Conservation (phyloP, 92 coral and sea anemone genomes). For the Paragorgia papillata region DNA sequence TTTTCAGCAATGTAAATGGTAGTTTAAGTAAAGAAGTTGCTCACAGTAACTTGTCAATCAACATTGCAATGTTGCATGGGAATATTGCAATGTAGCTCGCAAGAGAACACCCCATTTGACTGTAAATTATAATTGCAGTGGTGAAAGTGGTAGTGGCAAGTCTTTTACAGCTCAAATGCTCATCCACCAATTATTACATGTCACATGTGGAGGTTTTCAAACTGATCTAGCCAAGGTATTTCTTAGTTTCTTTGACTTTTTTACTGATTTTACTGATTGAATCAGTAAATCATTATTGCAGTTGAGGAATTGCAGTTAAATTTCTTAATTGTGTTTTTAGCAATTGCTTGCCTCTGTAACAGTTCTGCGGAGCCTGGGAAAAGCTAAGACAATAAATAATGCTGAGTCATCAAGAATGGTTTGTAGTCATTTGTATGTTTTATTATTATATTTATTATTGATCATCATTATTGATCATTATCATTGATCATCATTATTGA, state of each 20-base stretch:
- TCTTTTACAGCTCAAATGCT: constrained; percentile 67
- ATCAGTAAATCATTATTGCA: neutral
- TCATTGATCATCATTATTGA: too few relatives aligned
- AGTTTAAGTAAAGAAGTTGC: too few relatives aligned
- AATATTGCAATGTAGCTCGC: too few relatives aligned
- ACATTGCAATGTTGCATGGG: too few relatives aligned
- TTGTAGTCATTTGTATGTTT: constrained; percentile 1
- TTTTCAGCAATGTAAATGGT: too few relatives aligned
- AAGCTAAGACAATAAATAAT: constrained; percentile 68
- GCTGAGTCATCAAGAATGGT: constrained; percentile 85
- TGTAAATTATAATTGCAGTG: too few relatives aligned
- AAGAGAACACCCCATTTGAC: too few relatives aligned
- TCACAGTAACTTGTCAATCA: too few relatives aligned
- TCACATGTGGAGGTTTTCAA: constrained; percentile 69
- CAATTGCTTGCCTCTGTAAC: constrained; percentile 80
- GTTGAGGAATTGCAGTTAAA: neutral
- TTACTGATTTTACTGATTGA: too few relatives aligned
- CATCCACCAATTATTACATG: constrained; percentile 60
- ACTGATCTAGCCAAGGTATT: constrained; percentile 76
- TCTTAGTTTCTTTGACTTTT: neutral
- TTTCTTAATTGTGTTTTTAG: constrained; percentile 26
- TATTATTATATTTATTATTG: neutral
- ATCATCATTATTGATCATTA: too few relatives aligned
- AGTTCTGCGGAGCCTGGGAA: constrained; percentile 76
- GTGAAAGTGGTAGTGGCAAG: constrained; percentile 89